Base-by-base conservation (phyloP, 2,113 vertebrate genomes). In the Cephalopholis sonnerati region DNA sequence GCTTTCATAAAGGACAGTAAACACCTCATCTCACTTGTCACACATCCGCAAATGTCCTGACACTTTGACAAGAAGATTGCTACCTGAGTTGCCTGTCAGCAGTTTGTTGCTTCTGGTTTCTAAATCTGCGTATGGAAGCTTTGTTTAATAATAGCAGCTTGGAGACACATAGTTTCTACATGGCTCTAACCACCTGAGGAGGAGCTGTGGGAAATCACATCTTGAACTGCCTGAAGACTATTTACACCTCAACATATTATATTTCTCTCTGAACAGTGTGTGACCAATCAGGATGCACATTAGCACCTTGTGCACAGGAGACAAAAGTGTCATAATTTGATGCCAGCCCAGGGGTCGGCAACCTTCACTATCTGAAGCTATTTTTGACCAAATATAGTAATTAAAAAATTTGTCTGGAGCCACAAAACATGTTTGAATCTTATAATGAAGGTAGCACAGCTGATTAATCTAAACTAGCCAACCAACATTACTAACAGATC, bases 221-320 rank as follows among this genome's bases (percentile, higher is more conserved):
- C 11, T 27, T 44, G 5, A 67, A 67, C 7, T 36, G 18, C 24
- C 16, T 66, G n/a, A 13, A 62, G 22, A 67, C 8, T 9, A 36
- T 25, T 55, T 58, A 27, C 29, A 50, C 24, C 13, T 66, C n/a
- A 27, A 65, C 18, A 61, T 27, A 13, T 59, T 54, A 18, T 54
- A 18, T 65, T 72, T 54, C 22, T 46, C 12, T 59, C 66, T 51
- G 48, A 64, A 50, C 12, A 44, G 13, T 79, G 7, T 59, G 55
- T 51, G 48, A 55, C 32, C 12, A 44, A 8, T 71, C 18, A 24
- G 13, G 8, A 46, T 70, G 36, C 15, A 48, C 3, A 53, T 44
- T n/a, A 44, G 20, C 12, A 50, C 1, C 5, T 44, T 24, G 24
- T 22, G 50, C 24, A 64, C 48, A 24, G 24, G 29, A 79, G 3